Evolutionary conservation across 2,888 invertebrate genomes (phyloP).

Genomic region (Tinea semifulvella): DNA sequence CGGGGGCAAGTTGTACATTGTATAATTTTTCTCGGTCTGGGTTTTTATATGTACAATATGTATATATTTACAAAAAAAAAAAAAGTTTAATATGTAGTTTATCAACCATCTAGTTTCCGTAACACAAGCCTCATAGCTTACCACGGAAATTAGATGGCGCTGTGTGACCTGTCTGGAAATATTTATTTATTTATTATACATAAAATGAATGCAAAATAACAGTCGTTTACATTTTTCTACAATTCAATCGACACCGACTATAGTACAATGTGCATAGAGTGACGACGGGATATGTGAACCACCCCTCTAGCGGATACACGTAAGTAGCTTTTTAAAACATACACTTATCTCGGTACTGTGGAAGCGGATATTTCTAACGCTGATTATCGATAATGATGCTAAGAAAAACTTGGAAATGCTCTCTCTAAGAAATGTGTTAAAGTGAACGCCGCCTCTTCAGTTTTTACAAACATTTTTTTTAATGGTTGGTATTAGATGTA

Average conservation of each 20-base stretch:
- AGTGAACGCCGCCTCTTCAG: background rate
- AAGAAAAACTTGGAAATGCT: conserved; percentile 1
- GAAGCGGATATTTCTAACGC: conserved; percentile 6
- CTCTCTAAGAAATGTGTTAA: background rate
- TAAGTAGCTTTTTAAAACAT: conserved; percentile 14
- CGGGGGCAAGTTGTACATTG: no score
- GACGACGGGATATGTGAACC: background rate
- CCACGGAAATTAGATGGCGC: no score
- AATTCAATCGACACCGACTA: background rate
- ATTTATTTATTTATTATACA: no score
- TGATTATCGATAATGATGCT: conserved; percentile 6
- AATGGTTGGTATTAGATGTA: no score
- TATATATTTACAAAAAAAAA: no score
- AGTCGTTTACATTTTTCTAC: background rate
- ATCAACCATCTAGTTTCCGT: no score
- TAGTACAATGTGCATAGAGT: background rate
- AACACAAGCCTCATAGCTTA: no score
- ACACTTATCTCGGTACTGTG: conserved; percentile 1
- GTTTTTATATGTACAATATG: no score
- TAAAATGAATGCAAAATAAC: no score
- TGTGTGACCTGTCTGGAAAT: no score
- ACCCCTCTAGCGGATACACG: conserved; percentile 11
- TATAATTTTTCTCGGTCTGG: no score
- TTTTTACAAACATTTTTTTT: background rate
- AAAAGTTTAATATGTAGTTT: no score